Evolutionary conservation across 2,797 vertebrate genomes (phyloP).

Genomic region (Peromyscus eremicus): DNA sequence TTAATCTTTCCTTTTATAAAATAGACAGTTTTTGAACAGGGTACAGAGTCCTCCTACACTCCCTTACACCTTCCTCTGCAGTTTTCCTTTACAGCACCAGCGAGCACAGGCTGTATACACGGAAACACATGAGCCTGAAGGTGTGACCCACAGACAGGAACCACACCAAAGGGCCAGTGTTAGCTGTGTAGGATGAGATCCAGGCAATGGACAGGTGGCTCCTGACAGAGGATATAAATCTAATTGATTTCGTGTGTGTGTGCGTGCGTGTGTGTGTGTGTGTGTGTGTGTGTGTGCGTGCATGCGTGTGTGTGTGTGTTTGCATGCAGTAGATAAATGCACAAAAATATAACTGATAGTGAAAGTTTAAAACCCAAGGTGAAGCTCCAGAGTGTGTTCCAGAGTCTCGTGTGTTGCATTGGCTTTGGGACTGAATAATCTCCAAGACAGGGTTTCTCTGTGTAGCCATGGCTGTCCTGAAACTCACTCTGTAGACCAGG

Average conservation of each 20-base stretch:
- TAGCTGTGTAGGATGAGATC: background rate
- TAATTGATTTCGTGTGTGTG: too few species aligned
- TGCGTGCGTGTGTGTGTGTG: background rate
- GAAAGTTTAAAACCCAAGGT: background rate
- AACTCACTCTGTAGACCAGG: background rate
- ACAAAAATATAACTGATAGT: background rate
- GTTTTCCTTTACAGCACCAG: background rate
- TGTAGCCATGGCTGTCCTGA: background rate
- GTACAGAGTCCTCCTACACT: background rate
- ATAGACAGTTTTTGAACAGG: background rate
- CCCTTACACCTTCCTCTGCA: background rate
- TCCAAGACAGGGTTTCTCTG: background rate
- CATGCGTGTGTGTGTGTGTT: background rate
- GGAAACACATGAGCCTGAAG: background rate
- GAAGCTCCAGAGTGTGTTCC: background rate
- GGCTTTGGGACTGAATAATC: background rate
- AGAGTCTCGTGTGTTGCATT: background rate
- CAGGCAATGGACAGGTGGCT: background rate
- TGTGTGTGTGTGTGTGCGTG: background rate
- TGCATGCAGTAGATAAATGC: background rate
- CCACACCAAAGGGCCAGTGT: too few species aligned
- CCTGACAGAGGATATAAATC: background rate
- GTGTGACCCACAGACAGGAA: background rate
- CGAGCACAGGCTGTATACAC: too few species aligned
- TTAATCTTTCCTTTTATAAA: slow-evolving; percentile 2